A percentile compares a stretch with the other conserved stretches of the same genome.
Evolutionary conservation across 2,797 vertebrate genomes (phyloP).

Genomic region (Rhynchonycteris naso): DNA sequence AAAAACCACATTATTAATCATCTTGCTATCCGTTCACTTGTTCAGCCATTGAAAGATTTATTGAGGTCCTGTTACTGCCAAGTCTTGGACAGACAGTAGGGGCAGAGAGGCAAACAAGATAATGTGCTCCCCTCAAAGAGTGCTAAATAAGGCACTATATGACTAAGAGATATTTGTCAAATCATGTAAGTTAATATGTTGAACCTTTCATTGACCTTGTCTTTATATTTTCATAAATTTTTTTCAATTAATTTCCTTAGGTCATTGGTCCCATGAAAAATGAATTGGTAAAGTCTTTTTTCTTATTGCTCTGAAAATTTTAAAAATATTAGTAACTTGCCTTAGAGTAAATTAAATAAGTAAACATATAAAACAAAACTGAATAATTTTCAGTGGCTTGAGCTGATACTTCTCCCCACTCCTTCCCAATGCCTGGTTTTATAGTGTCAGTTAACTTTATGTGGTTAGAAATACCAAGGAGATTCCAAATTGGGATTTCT

Average conservation of each 20-base stretch:
- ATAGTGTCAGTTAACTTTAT: neutral
- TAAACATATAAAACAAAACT: neutral
- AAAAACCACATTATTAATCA: neutral
- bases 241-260: neutral
- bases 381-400: neutral
- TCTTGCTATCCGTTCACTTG: neutral
- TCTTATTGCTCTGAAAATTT: neutral
- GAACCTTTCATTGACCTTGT: neutral
- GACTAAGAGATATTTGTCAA: neutral
- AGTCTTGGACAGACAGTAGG: neutral
- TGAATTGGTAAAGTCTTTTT: neutral
- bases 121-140: neutral
- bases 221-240: neutral
- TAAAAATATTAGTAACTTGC: neutral
- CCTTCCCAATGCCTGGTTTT: neutral
- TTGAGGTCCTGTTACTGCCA: neutral
- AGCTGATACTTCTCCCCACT: neutral
- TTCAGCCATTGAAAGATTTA: neutral
- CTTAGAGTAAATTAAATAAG: neutral
- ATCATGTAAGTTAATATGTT: neutral
- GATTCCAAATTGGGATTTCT: neutral
- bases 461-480: neutral
- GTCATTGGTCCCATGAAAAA: neutral
- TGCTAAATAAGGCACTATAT: neutral
- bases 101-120: neutral